phyloP scores from a whole-genome alignment of 2,113 vertebrate species.

The Cyrtonyx montezumae region DNA sequence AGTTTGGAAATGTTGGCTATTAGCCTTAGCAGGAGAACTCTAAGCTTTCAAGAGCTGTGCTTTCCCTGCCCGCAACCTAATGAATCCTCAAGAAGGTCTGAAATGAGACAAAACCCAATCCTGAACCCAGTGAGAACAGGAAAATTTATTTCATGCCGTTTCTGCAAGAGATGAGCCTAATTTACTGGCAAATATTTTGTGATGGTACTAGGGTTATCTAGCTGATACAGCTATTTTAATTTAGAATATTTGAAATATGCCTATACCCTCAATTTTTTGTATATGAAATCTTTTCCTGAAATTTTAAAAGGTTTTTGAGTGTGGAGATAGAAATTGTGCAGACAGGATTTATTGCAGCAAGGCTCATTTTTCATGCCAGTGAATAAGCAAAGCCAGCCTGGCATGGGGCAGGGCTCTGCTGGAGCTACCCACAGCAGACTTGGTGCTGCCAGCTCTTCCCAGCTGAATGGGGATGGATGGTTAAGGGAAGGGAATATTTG shows the following conservation, averaged over 20 bases:
- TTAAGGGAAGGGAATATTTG: background rate
- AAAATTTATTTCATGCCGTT: slow-evolving; percentile 39
- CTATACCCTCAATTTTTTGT: background rate
- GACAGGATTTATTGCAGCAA: background rate
- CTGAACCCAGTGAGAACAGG: background rate
- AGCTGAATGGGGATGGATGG: accelerated
- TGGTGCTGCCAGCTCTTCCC: accelerated
- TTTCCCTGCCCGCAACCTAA: background rate
- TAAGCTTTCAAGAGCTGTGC: slow-evolving; percentile 6
- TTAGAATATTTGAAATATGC: background rate
- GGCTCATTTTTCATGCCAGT: background rate
- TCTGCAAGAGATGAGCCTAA: background rate
- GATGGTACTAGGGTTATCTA: background rate
- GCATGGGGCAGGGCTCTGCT: background rate
- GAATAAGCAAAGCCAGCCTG: background rate
- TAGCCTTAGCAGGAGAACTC: slow-evolving; percentile 23
- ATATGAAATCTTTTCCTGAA: background rate
- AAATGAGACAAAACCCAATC: slow-evolving; percentile 33
- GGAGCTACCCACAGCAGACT: accelerated
- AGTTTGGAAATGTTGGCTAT: slow-evolving; percentile 37
- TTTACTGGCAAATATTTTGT: background rate
- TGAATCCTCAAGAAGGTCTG: slow-evolving; percentile 33
- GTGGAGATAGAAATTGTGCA: accelerated
- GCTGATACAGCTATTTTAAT: background rate
- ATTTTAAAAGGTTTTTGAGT: background rate